phyloP scores from a whole-genome alignment of 2,797 vertebrate genomes.

The Sebastiscus albofasciatus region DNA sequence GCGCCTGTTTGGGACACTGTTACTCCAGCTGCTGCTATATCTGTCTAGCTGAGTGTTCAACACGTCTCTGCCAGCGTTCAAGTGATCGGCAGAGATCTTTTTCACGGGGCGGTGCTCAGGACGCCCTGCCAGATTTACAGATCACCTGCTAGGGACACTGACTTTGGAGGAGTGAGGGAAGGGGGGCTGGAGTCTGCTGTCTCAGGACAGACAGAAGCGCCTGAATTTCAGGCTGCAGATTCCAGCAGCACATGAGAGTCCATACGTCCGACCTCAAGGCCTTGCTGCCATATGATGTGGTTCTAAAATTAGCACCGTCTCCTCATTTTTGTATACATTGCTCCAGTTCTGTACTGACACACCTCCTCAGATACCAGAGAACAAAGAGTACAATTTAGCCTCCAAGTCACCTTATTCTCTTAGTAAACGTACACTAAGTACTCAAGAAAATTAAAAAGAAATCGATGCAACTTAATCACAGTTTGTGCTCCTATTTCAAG shows the following conservation, averaged over 20 bases:
- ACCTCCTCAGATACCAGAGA: not conserved
- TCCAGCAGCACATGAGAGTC: conserved; percentile 38
- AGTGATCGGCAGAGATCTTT: conserved; percentile 75
- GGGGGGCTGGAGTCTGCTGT: not conserved
- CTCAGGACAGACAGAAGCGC: conserved; percentile 8
- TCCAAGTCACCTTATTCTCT: not conserved
- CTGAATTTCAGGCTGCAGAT: conserved; percentile 43
- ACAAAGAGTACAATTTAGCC: not conserved
- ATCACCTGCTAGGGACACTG: conserved; percentile 73
- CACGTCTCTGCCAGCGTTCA: conserved; percentile 69
- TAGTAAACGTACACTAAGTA: too few relatives aligned
- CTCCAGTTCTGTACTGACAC: not conserved
- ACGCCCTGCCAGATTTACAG: conserved; percentile 68
- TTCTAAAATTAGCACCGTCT: conserved; percentile 64
- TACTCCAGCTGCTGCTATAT: conserved; percentile 79
- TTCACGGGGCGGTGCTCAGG: conserved; percentile 79
- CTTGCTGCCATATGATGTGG: conserved; percentile 1
- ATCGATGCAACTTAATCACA: not conserved
- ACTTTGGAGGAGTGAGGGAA: not conserved
- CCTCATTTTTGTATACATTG: conserved; percentile 66
- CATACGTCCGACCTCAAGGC: conserved; percentile 22
- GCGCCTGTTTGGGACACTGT: conserved; percentile 62
- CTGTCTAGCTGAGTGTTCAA: conserved; percentile 57
- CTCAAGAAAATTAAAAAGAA: not conserved
- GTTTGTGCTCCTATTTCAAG: not conserved